These are phyloP conservation scores for Conops quadrifasciatus DNA, from an alignment of 2,888 invertebrate genomes.

Conservation along the genomic window DNA sequence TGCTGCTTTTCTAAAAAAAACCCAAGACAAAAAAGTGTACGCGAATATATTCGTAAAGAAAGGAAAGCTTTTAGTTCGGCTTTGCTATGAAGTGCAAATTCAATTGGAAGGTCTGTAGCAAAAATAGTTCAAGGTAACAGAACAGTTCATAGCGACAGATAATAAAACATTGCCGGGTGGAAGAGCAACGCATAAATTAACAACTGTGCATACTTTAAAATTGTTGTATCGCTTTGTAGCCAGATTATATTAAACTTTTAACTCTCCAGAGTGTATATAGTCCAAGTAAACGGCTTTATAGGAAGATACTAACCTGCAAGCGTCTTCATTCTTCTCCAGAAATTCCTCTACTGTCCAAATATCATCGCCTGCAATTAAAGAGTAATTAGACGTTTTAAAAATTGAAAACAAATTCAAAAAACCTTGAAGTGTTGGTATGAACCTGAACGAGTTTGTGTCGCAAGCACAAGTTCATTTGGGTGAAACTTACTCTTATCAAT, in stretches of 20 bases:
- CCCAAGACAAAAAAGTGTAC: not conserved
- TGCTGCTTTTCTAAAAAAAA: conserved; percentile 69
- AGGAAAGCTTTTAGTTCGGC: not conserved
- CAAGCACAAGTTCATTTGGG: not conserved
- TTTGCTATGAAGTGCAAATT: not conserved
- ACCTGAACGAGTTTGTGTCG: too few relatives aligned
- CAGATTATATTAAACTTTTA: too few relatives aligned
- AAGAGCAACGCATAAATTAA: too few relatives aligned
- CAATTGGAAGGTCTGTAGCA: not conserved
- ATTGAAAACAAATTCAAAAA: too few relatives aligned
- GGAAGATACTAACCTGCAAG: conserved; percentile 70
- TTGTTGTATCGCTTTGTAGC: too few relatives aligned
- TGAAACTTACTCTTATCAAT: not conserved
- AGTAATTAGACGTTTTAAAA: not conserved
- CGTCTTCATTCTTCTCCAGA: conserved; percentile 81
- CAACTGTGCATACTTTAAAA: too few relatives aligned
- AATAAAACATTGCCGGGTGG: too few relatives aligned
- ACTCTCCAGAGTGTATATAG: too few relatives aligned
- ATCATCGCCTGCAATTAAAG: conserved; percentile 69
- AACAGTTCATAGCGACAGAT: too few relatives aligned
- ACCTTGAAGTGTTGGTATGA: not conserved
- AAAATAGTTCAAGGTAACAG: too few relatives aligned
- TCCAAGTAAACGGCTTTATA: not conserved
- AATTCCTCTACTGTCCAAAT: conserved; percentile 91
- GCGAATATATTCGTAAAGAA: not conserved